Percentiles rank a stretch among this genome's conserved stretches.
phyloP scores from a whole-genome alignment of 1,140 invertebrate species.

The Drosophila paulistorum region DNA sequence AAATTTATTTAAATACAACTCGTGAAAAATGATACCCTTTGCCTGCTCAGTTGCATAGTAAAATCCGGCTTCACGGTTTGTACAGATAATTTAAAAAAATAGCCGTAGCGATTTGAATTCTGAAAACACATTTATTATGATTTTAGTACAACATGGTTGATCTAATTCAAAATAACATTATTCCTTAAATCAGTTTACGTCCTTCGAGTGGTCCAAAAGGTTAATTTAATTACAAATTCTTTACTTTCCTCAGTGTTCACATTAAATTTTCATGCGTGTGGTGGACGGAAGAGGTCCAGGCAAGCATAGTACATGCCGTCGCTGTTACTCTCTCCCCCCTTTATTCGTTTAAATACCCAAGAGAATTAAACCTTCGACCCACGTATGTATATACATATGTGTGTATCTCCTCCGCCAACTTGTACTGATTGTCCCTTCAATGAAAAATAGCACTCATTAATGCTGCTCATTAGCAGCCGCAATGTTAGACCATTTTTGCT shows the following conservation, averaged over 20 bases:
- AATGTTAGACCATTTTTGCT: constrained; percentile 28
- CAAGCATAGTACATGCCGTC: constrained; percentile 61
- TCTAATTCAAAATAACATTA: neutral
- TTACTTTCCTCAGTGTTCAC: constrained; percentile 66
- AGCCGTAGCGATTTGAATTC: too few relatives aligned
- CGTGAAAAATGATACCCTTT: neutral
- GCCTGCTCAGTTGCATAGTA: neutral
- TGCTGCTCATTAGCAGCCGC: constrained; percentile 78
- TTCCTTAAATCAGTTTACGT: neutral
- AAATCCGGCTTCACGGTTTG: neutral
- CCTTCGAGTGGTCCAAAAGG: constrained; percentile 43
- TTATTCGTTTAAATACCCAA: constrained; percentile 70
- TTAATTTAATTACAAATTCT: constrained; percentile 82
- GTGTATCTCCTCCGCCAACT: neutral
- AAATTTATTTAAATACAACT: neutral
- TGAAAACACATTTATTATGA: too few relatives aligned
- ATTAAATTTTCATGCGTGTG: constrained; percentile 69
- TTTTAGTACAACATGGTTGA: neutral
- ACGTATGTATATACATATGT: too few relatives aligned
- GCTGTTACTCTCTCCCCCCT: constrained; percentile 49
- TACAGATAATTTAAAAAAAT: too few relatives aligned
- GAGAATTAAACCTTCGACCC: constrained; percentile 43
- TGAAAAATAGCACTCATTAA: constrained; percentile 81
- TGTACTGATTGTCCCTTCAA: constrained; percentile 70
- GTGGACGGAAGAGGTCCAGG: neutral